These are phyloP conservation scores for Sarcoramphus papa DNA, from an alignment of 2,797 vertebrate species.

Conservation along the genomic window DNA sequence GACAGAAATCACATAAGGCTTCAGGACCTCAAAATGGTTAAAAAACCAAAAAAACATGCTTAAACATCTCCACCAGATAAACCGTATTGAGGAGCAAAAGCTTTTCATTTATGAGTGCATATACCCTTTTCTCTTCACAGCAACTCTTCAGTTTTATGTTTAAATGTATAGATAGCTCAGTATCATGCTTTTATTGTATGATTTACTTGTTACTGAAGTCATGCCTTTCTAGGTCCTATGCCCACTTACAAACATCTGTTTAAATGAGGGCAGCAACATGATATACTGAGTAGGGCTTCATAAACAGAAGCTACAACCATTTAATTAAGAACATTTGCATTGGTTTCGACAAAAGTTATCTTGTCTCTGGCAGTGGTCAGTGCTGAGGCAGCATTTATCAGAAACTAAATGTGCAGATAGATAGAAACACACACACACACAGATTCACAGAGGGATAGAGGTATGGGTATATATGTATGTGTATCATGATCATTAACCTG, in stretches of 20 bases:
- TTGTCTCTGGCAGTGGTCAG: not conserved
- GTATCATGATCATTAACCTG: not conserved
- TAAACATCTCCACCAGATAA: not conserved
- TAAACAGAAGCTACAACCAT: not conserved
- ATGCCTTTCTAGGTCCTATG: not conserved
- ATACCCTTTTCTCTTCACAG: not conserved
- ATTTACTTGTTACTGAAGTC: not conserved
- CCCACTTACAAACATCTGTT: not conserved
- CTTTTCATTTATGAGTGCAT: not conserved
- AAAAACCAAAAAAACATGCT: accelerated
- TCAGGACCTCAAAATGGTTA: not conserved
- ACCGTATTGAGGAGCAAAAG: not conserved
- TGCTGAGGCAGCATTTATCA: not conserved
- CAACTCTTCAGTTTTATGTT: not conserved
- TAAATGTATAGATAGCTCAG: not conserved
- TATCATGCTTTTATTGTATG: not conserved
- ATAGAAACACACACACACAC: not conserved
- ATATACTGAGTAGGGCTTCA: not conserved
- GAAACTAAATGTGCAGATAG: not conserved
- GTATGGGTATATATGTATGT: not conserved
- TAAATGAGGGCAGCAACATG: not conserved
- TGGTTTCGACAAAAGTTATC: not conserved
- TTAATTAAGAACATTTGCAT: not conserved
- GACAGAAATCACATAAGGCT: not conserved
- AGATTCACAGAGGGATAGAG: not conserved